Percentiles rank a stretch among this genome's conserved stretches.
Evolutionary conservation across 2,797 vertebrate genomes (phyloP).

Genomic region (Atherinosoma microstoma): DNA sequence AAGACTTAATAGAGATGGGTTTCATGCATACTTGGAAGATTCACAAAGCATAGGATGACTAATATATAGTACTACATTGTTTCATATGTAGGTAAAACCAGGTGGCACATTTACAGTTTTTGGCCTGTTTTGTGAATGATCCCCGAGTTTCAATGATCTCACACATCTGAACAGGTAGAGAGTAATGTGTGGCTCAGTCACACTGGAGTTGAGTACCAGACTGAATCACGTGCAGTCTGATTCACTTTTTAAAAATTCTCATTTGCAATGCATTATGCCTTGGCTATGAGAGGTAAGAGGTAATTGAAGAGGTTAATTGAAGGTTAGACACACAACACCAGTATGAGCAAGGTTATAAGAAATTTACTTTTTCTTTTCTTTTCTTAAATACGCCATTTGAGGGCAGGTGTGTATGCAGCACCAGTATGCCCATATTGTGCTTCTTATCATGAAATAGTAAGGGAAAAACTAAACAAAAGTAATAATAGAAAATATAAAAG

Average conservation of each 20-base stretch:
- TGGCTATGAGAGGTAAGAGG: slow-evolving; percentile 33
- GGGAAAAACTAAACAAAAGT: slow-evolving; percentile 80
- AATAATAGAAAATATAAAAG: slow-evolving; percentile 92
- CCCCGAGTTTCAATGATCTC: slow-evolving; percentile 73
- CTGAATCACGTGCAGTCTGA: slow-evolving; percentile 17
- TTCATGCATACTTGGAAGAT: slow-evolving; percentile 77
- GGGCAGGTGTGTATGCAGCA: slow-evolving; percentile 84
- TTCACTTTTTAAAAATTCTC: slow-evolving; percentile 14
- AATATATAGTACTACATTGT: slow-evolving; percentile 68
- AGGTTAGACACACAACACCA: slow-evolving; percentile 59
- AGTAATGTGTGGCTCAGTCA: slow-evolving; percentile 52
- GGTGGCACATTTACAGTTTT: slow-evolving; percentile 79
- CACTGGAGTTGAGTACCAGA: slow-evolving; percentile 58
- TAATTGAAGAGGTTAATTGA: slow-evolving; percentile 43
- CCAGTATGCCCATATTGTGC: slow-evolving; percentile 74
- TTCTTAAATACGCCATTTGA: slow-evolving; percentile 73
- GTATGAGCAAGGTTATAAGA: slow-evolving; percentile 63
- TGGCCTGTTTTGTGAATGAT: slow-evolving; percentile 72
- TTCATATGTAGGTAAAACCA: slow-evolving; percentile 66
- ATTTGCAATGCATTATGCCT: slow-evolving; percentile 16
- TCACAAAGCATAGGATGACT: slow-evolving; percentile 77
- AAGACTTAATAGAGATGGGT: slow-evolving; percentile 56
- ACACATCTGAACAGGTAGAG: slow-evolving; percentile 83
- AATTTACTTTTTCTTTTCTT: slow-evolving; percentile 12
- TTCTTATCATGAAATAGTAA: slow-evolving; percentile 85